These are phyloP conservation scores for Ophonus ardosiacus DNA, from an alignment of 2,888 invertebrate species.

Conservation along the genomic window DNA sequence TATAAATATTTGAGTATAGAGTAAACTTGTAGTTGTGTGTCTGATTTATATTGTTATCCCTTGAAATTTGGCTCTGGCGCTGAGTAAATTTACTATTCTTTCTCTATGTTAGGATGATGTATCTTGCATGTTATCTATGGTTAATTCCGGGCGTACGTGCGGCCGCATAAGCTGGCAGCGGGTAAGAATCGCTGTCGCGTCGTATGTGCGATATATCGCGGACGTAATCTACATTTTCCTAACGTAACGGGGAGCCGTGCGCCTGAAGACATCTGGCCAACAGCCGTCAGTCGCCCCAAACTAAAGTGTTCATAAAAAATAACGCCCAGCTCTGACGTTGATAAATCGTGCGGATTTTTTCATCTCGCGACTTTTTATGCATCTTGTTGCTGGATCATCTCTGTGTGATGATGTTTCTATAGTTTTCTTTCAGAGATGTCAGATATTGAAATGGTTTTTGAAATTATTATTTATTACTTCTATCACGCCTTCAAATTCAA, in stretches of 20 bases:
- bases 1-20: not conserved
- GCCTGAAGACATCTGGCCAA: slow-evolving; percentile 55
- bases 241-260: slow-evolving; percentile 35
- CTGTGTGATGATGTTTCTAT: slow-evolving; percentile 57
- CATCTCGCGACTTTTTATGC: slow-evolving; percentile 57
- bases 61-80: not conserved
- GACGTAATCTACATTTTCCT: slow-evolving; percentile 61
- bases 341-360: slow-evolving; percentile 62
- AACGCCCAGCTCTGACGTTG: slow-evolving; percentile 57
- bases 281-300: slow-evolving; percentile 13
- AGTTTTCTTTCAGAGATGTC: slow-evolving; percentile 39
- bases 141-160: slow-evolving; percentile 16
- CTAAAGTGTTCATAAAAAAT: slow-evolving; percentile 64
- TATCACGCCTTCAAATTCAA: not conserved
- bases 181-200: slow-evolving; percentile 9
- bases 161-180: not conserved
- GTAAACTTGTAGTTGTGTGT: no score
- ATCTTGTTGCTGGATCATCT: slow-evolving; percentile 60
- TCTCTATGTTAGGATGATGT: not conserved
- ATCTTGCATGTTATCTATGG: not conserved
- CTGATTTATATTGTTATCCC: not conserved
- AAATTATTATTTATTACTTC: not conserved
- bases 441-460: not conserved
- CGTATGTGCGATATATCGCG: slow-evolving; percentile 60
- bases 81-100: not conserved